These are phyloP conservation scores for Manis javanica DNA, from an alignment of 2,797 vertebrate species.

Conservation along the genomic window DNA sequence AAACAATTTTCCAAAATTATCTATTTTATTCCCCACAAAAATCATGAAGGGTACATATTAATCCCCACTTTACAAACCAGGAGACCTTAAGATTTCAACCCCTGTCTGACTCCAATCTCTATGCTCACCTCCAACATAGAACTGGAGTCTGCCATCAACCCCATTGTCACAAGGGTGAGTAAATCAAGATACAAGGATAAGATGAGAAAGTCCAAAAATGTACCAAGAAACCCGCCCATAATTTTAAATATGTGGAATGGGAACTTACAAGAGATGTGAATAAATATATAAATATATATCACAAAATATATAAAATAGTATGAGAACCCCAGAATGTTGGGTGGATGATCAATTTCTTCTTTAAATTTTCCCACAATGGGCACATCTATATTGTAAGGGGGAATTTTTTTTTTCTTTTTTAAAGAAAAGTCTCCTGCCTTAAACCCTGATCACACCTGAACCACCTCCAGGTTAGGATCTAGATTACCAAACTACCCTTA, in stretches of 20 bases:
- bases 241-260: background rate
- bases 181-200: background rate
- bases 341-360: background rate
- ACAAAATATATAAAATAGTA: background rate
- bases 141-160: background rate
- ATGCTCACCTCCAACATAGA: background rate
- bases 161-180: background rate
- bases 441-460: background rate
- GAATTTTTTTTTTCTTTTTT: background rate
- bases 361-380: background rate
- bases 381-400: fast-evolving
- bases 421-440: background rate
- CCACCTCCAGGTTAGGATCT: background rate
- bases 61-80: background rate
- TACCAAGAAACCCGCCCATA: background rate
- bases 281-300: background rate
- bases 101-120: background rate
- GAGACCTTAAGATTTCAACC: background rate
- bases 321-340: background rate
- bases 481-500: background rate
- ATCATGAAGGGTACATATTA: background rate
- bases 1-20: background rate
- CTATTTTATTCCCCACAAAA: background rate
- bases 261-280: background rate
- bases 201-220: background rate